phyloP scores from a whole-genome alignment of 1,140 invertebrate species.

The Ptiloglossa arizonensis region DNA sequence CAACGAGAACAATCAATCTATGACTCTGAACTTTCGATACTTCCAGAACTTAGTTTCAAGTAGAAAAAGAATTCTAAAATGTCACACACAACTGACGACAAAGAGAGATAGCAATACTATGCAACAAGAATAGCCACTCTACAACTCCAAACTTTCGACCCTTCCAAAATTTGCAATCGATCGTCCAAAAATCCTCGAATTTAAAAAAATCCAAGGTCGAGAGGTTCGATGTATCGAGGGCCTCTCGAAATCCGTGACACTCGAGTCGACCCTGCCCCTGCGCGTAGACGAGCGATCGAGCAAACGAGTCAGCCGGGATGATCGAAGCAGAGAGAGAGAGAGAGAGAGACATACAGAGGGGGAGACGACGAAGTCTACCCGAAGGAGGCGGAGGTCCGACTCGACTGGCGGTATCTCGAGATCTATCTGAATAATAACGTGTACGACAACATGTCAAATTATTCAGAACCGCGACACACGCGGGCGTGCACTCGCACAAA shows the following conservation, averaged over 20 bases:
- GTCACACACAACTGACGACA: too few species aligned
- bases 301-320: conserved; percentile 44
- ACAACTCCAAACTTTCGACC: too few species aligned
- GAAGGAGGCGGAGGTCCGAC: conserved; percentile 44
- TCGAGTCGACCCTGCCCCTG: conserved; percentile 52
- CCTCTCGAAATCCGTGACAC: conserved; percentile 40
- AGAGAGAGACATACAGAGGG: conserved; percentile 4
- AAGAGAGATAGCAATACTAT: too few species aligned
- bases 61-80: too few species aligned
- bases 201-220: background rate
- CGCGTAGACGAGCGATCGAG: conserved; percentile 8
- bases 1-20: too few species aligned
- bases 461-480: conserved; percentile 77
- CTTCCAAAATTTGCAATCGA: too few species aligned
- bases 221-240: background rate
- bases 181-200: too few species aligned
- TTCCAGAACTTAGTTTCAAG: too few species aligned
- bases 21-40: too few species aligned
- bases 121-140: too few species aligned
- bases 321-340: conserved; percentile 48
- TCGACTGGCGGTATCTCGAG: conserved; percentile 75
- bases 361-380: conserved; percentile 15
- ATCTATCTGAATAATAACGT: conserved; percentile 83
- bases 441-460: conserved; percentile 83
- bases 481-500: conserved; percentile 61